phyloP scores from a whole-genome alignment of 2,888 invertebrate species.

The Yponomeuta evonymella region DNA sequence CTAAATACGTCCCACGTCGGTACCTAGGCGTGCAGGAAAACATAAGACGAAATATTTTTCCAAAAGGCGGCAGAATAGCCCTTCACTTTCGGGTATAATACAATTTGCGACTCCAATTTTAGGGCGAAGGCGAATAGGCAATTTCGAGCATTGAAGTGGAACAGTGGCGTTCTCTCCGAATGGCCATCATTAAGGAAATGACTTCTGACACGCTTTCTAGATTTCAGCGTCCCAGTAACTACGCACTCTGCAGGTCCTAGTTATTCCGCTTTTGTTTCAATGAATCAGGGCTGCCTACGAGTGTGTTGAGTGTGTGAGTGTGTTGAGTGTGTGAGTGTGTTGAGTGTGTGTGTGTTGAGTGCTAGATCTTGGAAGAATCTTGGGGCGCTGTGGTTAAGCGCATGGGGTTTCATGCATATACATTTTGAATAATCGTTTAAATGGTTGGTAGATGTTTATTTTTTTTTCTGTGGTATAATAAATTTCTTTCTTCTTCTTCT shows the following conservation, averaged over 20 bases:
- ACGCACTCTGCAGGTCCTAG: background rate
- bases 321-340: no score
- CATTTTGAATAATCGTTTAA: no score
- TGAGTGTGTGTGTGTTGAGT: no score
- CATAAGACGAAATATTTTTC: background rate
- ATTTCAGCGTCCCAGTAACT: background rate
- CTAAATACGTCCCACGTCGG: no score
- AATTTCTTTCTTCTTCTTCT: no score
- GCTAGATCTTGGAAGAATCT: no score
- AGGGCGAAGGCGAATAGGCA: background rate
- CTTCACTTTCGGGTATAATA: background rate
- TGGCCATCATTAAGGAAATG: background rate
- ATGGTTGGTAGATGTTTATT: no score
- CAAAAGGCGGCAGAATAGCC: background rate
- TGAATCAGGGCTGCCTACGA: no score
- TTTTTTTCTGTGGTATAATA: no score
- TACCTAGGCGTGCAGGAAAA: background rate
- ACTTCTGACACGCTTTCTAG: background rate
- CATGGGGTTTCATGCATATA: no score
- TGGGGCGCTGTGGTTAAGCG: no score
- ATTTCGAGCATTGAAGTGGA: background rate
- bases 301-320: no score
- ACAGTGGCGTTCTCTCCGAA: background rate
- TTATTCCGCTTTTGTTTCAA: background rate
- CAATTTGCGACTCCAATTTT: constrained; percentile 1